phyloP scores from a whole-genome alignment of 2,113 vertebrate species.

The Phalacrocorax pelagicus region DNA sequence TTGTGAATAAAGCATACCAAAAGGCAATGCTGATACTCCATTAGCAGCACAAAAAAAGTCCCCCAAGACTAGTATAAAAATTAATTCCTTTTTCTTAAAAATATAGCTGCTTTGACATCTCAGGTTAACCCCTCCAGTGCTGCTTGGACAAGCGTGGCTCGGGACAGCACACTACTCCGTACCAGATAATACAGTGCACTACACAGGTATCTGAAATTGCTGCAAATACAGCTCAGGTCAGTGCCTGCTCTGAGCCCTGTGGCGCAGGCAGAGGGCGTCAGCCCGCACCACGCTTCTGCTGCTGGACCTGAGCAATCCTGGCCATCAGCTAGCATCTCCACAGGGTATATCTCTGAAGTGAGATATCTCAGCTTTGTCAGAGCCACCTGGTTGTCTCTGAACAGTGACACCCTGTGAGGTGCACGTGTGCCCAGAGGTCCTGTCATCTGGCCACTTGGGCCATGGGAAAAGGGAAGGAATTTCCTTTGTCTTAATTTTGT shows the following conservation, averaged over 20 bases:
- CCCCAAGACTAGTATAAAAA: neutral
- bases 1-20: conserved; percentile 51
- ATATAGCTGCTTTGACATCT: neutral
- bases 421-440: neutral
- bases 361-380: neutral
- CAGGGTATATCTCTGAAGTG: neutral
- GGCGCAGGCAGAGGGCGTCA: accelerated
- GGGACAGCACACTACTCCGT: neutral
- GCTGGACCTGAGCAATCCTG: neutral
- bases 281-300: neutral
- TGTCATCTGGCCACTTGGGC: neutral
- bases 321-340: neutral
- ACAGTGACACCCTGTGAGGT: too few relatives aligned
- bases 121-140: neutral
- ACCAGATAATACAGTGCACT: neutral
- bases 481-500: neutral
- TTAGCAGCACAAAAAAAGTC: conserved; percentile 55
- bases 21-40: conserved; percentile 45
- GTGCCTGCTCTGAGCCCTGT: accelerated
- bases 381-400: neutral
- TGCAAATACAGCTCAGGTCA: neutral
- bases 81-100: neutral
- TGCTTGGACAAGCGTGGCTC: neutral
- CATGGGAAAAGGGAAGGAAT: neutral
- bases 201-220: neutral